phyloP scores from a whole-genome alignment of 2,888 invertebrate species.

The Drosophila tripunctata region DNA sequence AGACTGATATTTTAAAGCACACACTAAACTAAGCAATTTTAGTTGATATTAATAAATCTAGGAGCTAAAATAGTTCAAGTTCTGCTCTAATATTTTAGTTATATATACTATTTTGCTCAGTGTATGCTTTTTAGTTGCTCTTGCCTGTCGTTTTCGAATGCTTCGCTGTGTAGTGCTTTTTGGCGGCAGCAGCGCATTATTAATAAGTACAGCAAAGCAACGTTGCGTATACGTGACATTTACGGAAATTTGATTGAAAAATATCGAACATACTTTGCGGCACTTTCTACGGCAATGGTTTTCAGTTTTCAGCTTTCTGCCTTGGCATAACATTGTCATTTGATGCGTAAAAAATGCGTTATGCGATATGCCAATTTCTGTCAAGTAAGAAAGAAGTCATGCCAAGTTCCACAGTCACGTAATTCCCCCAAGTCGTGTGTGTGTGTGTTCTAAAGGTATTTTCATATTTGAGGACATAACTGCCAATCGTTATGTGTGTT shows the following conservation, averaged over 20 bases:
- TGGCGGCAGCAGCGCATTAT: slow-evolving; percentile 53
- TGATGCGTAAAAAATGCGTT: slow-evolving; percentile 53
- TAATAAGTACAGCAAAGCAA: slow-evolving; percentile 62
- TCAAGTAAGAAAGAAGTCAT: slow-evolving; percentile 2
- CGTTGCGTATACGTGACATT: slow-evolving; percentile 74
- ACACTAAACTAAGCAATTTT: too few relatives aligned
- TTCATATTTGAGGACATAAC: slow-evolving; percentile 53
- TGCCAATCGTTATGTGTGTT: too few relatives aligned
- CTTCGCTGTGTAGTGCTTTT: slow-evolving; percentile 29
- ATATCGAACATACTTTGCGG: slow-evolving; percentile 60
- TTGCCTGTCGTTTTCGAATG: neutral
- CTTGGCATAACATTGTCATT: slow-evolving; percentile 55
- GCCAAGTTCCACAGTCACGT: slow-evolving; percentile 48
- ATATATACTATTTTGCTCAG: slow-evolving; percentile 12
- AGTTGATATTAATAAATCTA: too few relatives aligned
- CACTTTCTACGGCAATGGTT: slow-evolving; percentile 27
- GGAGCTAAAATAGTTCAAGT: too few relatives aligned
- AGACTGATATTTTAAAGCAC: too few relatives aligned
- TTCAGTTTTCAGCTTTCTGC: slow-evolving; percentile 3
- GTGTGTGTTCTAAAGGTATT: neutral
- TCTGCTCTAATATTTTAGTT: too few relatives aligned
- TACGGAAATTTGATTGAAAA: slow-evolving; percentile 76
- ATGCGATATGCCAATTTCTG: slow-evolving; percentile 59
- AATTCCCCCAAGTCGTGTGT: slow-evolving; percentile 9
- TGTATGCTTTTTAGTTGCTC: slow-evolving; percentile 22